Base-by-base conservation (phyloP, 2,888 invertebrate genomes). In the Serripes groenlandicus region DNA sequence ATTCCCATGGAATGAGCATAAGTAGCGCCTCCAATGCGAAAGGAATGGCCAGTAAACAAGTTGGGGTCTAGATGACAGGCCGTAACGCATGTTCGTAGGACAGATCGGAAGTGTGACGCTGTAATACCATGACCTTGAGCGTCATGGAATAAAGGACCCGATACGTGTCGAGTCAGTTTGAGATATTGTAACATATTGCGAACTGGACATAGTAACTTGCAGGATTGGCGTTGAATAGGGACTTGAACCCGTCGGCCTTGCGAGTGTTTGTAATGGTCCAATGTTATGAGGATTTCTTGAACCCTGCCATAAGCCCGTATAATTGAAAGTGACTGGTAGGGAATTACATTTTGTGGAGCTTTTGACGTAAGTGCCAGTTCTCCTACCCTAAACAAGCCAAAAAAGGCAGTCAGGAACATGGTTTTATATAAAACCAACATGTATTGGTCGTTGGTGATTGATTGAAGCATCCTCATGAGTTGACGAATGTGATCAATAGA, bases 21-120 rank as follows among this genome's bases (percentile, higher is more conserved):
- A 30, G 62, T 62, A n/a, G 62, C 62, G 3, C 62, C 62, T 15
- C 62, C 62, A 7, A 62, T 62, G 7, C 62, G 15, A 32, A 62
- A 62, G 18, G 62, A 62, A 23, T 62, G 62, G 5, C 30, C 62
- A 7, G 62, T 62, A 32, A 11, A 62, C 11, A 5, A 18, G 28
- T 26, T n/a, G 28, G 62, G 15, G 32, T 62, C 62, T 11, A 62
- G 28, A 4, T 30, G 32, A 32, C 62, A 62, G 21, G 7, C 15
- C 3, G 11, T 5, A 30, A 28, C 62, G 21, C 62, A 62, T 5
- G 23, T 3, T 7, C 32, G 28, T 5, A 62, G 21, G 30, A 62
- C 28, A 18, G 26, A 9, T 28, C 32, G 28, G 62, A 62, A 62
- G 4, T 28, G 30, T n/a, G 28, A 4, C 30, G 62, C 7, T 5